A percentile compares a stretch with the other conserved stretches of the same genome.
Evolutionary conservation across 2,113 vertebrate species (phyloP).

Genomic region (Etia nguti): DNA sequence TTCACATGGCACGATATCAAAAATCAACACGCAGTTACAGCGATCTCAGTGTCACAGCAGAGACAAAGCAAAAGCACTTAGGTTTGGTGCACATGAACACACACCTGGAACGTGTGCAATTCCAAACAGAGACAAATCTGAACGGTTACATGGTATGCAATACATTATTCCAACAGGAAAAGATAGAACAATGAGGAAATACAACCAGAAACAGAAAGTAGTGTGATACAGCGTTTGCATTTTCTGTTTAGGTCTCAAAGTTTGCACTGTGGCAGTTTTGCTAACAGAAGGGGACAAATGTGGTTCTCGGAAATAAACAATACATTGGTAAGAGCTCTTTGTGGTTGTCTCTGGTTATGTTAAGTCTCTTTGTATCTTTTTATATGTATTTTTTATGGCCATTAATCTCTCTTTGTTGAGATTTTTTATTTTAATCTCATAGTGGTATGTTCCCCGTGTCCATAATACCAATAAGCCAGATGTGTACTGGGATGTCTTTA

Average conservation of each 20-base stretch:
- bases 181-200: not conserved
- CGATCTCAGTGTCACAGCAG: not conserved
- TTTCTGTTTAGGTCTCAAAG: not conserved
- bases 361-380: not conserved
- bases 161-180: not conserved
- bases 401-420: not conserved
- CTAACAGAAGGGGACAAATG: not conserved
- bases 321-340: not conserved
- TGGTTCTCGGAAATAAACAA: not conserved
- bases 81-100: not conserved
- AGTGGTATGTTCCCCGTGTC: not conserved
- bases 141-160: not conserved
- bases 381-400: not conserved
- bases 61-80: not conserved
- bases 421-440: not conserved
- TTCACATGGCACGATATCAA: conserved; percentile 56
- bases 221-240: not conserved
- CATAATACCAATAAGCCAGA: not conserved
- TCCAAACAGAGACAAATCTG: not conserved
- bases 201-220: not conserved
- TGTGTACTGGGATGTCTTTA: not conserved
- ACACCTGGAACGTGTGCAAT: not conserved
- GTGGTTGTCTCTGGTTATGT: not conserved
- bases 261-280: not conserved
- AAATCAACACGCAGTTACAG: conserved; percentile 27